phyloP scores from a whole-genome alignment of 2,797 vertebrate genomes.

The Craterocephalus amniculus region DNA sequence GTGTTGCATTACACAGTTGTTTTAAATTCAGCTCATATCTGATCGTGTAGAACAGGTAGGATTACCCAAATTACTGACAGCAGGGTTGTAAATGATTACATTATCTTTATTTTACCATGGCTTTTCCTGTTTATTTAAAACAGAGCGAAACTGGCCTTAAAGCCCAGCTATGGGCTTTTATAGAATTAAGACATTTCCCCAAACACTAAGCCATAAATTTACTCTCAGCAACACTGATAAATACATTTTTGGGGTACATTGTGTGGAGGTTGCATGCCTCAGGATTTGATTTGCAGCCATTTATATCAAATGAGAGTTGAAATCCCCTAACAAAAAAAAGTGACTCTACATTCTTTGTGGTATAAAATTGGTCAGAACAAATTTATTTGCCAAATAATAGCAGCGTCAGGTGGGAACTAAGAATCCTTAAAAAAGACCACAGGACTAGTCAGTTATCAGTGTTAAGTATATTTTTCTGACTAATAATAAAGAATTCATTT shows the following conservation, averaged over 20 bases:
- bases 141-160: slow-evolving; percentile 54
- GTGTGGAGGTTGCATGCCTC: slow-evolving; percentile 48
- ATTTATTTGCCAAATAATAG: slow-evolving; percentile 25
- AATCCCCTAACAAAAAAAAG: slow-evolving; percentile 59
- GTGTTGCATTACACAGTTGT: slow-evolving; percentile 8
- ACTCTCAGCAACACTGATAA: slow-evolving; percentile 60
- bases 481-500: slow-evolving; percentile 32
- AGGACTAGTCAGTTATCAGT: slow-evolving; percentile 14
- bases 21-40: slow-evolving; percentile 31
- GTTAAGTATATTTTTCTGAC: background rate
- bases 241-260: slow-evolving; percentile 51
- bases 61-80: slow-evolving; percentile 30
- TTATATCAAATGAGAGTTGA: slow-evolving; percentile 47
- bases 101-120: slow-evolving; percentile 55
- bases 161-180: slow-evolving; percentile 66
- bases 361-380: slow-evolving; percentile 26
- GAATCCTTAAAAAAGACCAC: background rate
- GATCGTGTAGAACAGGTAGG: slow-evolving; percentile 36
- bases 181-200: slow-evolving; percentile 61
- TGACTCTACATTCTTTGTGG: slow-evolving; percentile 40
- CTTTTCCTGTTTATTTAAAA: slow-evolving; percentile 47
- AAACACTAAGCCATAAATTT: slow-evolving; percentile 69
- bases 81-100: slow-evolving; percentile 40
- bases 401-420: slow-evolving; percentile 12
- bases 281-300: slow-evolving; percentile 59